Evolutionary conservation across 30 jellyfish, hydroid and myxozoan species (phyloP).

Genomic region (Catostylus mosaicus): DNA sequence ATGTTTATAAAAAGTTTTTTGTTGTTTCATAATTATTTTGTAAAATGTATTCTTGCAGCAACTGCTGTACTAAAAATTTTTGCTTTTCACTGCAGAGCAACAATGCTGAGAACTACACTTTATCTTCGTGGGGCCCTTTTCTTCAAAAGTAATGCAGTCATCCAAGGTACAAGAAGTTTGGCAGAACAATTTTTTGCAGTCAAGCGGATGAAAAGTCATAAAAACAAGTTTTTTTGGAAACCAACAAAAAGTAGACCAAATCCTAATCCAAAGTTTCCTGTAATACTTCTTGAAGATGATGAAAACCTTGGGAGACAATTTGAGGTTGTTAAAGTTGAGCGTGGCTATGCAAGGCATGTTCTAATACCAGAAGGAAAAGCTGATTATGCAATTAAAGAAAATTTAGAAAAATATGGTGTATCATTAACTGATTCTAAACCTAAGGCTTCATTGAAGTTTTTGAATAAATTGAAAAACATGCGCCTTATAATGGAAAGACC

Average conservation of each 20-base stretch:
- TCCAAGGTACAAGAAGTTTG: neutral
- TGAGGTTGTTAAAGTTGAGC: slow-evolving; percentile 73
- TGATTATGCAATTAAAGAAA: slow-evolving; percentile 68
- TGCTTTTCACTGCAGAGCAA: too few relatives aligned
- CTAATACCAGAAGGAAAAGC: slow-evolving; percentile 71
- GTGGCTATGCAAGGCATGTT: slow-evolving; percentile 74
- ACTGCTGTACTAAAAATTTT: too few relatives aligned
- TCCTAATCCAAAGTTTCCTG: slow-evolving; percentile 71
- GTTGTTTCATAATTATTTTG: too few relatives aligned
- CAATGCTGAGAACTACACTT: neutral
- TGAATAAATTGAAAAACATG: slow-evolving; percentile 45
- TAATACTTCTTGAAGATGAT: slow-evolving; percentile 71
- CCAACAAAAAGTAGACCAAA: slow-evolving; percentile 49
- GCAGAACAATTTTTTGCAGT: neutral
- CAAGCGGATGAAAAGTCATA: slow-evolving; percentile 39
- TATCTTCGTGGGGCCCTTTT: neutral
- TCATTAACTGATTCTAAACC: slow-evolving; percentile 16
- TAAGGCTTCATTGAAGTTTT: slow-evolving; percentile 54
- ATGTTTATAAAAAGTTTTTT: too few relatives aligned
- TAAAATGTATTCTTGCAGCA: too few relatives aligned
- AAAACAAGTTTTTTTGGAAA: slow-evolving; percentile 64
- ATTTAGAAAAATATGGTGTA: slow-evolving; percentile 39
- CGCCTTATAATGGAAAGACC: slow-evolving; percentile 37
- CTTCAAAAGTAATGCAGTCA: neutral
- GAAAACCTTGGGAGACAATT: slow-evolving; percentile 65